Conservation (phyloP, 2,113 vertebrate genomes). For the Pungitius pungitius region DNA sequence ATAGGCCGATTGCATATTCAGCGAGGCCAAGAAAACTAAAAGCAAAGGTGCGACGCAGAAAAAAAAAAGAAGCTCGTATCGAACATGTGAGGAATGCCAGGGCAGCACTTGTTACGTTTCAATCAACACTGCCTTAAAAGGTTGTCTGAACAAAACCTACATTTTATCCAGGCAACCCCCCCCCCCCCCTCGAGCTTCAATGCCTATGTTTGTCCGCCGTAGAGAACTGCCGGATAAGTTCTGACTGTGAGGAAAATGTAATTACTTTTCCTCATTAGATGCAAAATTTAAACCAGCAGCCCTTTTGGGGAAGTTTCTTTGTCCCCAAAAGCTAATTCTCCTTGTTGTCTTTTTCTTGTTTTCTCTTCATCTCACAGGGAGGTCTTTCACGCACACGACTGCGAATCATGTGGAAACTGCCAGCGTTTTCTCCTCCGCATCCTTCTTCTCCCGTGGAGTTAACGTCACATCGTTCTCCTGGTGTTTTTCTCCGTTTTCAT, state of each 20-base stretch:
- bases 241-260: constrained; percentile 60
- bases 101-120: constrained; percentile 51
- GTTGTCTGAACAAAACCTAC: constrained; percentile 40
- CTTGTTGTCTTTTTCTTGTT: constrained; percentile 10
- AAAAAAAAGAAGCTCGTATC: constrained; percentile 15
- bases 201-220: constrained; percentile 43
- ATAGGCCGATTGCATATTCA: constrained; percentile 33
- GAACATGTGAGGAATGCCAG: constrained; percentile 46
- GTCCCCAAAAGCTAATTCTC: constrained; percentile 7
- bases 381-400: constrained; percentile 36
- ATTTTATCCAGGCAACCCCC: constrained; percentile 53
- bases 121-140: constrained; percentile 53
- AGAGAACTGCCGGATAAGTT: constrained; percentile 45
- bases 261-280: constrained; percentile 72
- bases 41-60: constrained; percentile 28
- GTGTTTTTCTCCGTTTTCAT: no score
- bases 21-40: constrained; percentile 28
- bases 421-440: constrained; percentile 21
- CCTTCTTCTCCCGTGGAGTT: constrained; percentile 35
- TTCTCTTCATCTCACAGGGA: constrained; percentile 27
- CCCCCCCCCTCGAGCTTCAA: constrained; percentile 38
- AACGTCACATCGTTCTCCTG: constrained; percentile 51
- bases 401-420: constrained; percentile 46
- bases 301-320: constrained; percentile 38
- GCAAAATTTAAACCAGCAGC: constrained; percentile 55